Percentiles rank a stretch among this genome's conserved stretches.
These are phyloP conservation scores for Aeoliscus strigatus DNA, from an alignment of 2,797 vertebrate species.

Conservation along the genomic window DNA sequence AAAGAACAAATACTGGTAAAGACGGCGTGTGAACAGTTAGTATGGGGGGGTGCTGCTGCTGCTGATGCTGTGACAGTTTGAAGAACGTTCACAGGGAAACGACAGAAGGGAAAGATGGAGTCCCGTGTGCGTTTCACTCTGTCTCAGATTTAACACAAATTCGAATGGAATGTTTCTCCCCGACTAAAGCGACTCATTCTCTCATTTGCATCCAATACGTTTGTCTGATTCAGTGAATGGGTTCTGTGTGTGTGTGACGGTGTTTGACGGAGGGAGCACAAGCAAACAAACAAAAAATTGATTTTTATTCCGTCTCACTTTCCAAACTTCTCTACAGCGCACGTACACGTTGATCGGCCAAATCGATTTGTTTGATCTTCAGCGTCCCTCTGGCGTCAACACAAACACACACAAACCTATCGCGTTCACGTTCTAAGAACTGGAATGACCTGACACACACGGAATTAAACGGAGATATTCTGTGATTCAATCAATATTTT, in stretches of 20 bases:
- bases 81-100: too few relatives aligned
- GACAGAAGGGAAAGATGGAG: conserved; percentile 19
- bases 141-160: conserved; percentile 54
- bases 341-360: too few relatives aligned
- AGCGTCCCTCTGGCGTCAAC: too few relatives aligned
- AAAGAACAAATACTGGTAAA: conserved; percentile 30
- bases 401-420: too few relatives aligned
- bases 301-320: too few relatives aligned
- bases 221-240: conserved; percentile 53
- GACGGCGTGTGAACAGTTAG: conserved; percentile 23
- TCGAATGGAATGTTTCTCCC: conserved; percentile 21
- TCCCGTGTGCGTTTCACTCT: conserved; percentile 38
- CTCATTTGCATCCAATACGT: conserved; percentile 53
- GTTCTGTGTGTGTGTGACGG: conserved; percentile 15
- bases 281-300: conserved; percentile 6
- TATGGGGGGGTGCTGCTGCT: conserved; percentile 44
- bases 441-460: conserved; percentile 23
- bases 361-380: too few relatives aligned
- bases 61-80: conserved; percentile 53
- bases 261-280: background rate
- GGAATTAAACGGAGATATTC: conserved; percentile 41
- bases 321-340: too few relatives aligned
- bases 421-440: conserved; percentile 1
- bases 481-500: conserved; percentile 63
- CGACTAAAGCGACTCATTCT: conserved; percentile 43